A percentile compares a stretch with the other conserved stretches of the same genome.
Evolutionary conservation across 2,888 invertebrate genomes (phyloP).

Genomic region (Hecatera dysodea): DNA sequence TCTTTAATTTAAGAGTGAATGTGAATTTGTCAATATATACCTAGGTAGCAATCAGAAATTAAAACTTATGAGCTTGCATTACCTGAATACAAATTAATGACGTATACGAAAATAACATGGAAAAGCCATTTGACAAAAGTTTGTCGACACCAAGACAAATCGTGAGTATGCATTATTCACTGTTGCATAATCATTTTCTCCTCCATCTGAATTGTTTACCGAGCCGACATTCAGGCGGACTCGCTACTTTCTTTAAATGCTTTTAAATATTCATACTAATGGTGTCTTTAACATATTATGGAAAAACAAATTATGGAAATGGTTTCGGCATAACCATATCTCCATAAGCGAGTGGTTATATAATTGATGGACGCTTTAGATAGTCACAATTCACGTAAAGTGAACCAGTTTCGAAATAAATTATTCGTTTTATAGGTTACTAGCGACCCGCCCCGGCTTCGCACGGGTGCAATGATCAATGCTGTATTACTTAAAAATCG

Average conservation of each 20-base stretch:
- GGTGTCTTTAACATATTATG: slow-evolving; percentile 19
- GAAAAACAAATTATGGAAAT: slow-evolving; percentile 29
- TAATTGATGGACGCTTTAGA: slow-evolving; percentile 9
- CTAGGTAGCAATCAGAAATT: too few species aligned
- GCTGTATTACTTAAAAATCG: too few species aligned
- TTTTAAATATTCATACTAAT: slow-evolving; percentile 59
- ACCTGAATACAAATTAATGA: neutral
- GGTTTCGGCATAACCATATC: slow-evolving; percentile 4
- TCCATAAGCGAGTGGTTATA: slow-evolving; percentile 15
- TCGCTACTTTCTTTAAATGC: slow-evolving; percentile 58
- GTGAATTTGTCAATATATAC: neutral
- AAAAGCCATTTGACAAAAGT: slow-evolving; percentile 17
- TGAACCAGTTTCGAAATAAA: neutral
- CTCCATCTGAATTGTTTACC: slow-evolving; percentile 47
- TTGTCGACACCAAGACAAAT: slow-evolving; percentile 28
- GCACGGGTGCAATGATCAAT: too few species aligned
- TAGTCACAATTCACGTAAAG: neutral
- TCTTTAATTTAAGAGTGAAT: too few species aligned
- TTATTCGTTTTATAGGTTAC: neutral
- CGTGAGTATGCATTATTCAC: slow-evolving; percentile 55
- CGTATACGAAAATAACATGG: slow-evolving; percentile 2
- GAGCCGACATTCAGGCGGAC: slow-evolving; percentile 38
- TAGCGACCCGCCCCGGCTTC: too few species aligned
- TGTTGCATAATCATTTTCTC: slow-evolving; percentile 68
- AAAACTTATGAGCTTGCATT: too few species aligned